Evolutionary conservation across 2,888 invertebrate species (phyloP).

Genomic region (Dicyrtomina minuta): DNA sequence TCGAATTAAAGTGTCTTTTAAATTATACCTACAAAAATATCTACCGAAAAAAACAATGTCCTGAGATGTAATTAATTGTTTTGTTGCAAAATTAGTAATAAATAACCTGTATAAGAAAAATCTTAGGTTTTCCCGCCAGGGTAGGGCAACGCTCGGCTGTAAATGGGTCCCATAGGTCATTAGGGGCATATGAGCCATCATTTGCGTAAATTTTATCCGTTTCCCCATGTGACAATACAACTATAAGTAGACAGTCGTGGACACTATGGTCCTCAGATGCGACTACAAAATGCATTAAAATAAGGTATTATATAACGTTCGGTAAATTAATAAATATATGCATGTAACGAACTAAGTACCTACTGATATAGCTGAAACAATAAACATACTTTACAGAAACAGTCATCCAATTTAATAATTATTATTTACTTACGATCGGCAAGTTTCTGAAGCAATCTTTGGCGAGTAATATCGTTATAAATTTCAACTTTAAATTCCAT

Average conservation of each 20-base stretch:
- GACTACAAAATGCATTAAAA: constrained; percentile 58
- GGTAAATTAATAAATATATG: background rate
- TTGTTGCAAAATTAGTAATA: too few species aligned
- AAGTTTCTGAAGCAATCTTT: constrained; percentile 29
- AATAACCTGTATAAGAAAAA: constrained; percentile 61
- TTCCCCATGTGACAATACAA: constrained; percentile 88
- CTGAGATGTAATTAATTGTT: too few species aligned
- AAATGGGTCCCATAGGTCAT: constrained; percentile 70
- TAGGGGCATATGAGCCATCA: constrained; percentile 48
- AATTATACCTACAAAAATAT: constrained; percentile 58
- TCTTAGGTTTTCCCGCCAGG: constrained; percentile 51
- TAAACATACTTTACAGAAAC: background rate
- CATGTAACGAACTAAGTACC: background rate
- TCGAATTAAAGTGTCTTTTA: constrained; percentile 56
- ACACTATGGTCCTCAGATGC: constrained; percentile 76
- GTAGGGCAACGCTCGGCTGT: constrained; percentile 64
- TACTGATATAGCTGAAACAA: too few species aligned
- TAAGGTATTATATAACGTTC: background rate
- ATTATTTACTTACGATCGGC: background rate
- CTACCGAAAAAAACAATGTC: too few species aligned
- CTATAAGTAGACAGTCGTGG: constrained; percentile 78
- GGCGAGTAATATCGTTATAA: constrained; percentile 46
- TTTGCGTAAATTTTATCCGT: constrained; percentile 45
- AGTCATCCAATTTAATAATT: background rate
- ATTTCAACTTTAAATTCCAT: constrained; percentile 49